Conservation (phyloP, 2,888 invertebrate genomes). For the Diarsia mendica region DNA sequence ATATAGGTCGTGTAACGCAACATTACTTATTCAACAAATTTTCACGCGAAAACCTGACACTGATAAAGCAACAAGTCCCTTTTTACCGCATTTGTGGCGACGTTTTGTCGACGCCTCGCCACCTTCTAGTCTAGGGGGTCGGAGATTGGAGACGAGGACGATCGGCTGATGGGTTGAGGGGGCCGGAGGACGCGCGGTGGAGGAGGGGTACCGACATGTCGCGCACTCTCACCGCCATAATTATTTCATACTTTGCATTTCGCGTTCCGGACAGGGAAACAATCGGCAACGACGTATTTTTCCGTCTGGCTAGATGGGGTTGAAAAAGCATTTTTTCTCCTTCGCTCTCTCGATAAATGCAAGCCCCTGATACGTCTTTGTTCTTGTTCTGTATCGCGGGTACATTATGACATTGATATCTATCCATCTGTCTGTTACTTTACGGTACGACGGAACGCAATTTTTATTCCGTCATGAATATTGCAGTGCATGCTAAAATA, state of each 20-base stretch:
- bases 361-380: constrained; percentile 58
- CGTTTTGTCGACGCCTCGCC: constrained; percentile 78
- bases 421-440: constrained; percentile 38
- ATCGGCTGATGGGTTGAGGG: constrained; percentile 63
- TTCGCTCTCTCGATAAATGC: constrained; percentile 76
- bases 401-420: constrained; percentile 42
- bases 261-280: constrained; percentile 81
- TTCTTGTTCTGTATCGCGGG: constrained; percentile 42
- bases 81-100: constrained; percentile 84
- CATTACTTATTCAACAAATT: constrained; percentile 76
- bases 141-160: constrained; percentile 67
- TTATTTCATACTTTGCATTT: constrained; percentile 88
- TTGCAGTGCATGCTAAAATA: constrained; percentile 27
- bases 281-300: constrained; percentile 83
- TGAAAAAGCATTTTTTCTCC: constrained; percentile 71
- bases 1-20: constrained; percentile 66
- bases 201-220: constrained; percentile 71
- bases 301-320: constrained; percentile 78
- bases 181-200: constrained; percentile 55
- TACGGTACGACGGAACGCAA: constrained; percentile 4
- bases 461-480: constrained; percentile 41
- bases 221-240: constrained; percentile 83
- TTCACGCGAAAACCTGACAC: constrained; percentile 80
- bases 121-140: constrained; percentile 67
- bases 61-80: constrained; percentile 88